Conservation (phyloP, 2,797 vertebrate genomes). For the Cheirogaleus major region DNA sequence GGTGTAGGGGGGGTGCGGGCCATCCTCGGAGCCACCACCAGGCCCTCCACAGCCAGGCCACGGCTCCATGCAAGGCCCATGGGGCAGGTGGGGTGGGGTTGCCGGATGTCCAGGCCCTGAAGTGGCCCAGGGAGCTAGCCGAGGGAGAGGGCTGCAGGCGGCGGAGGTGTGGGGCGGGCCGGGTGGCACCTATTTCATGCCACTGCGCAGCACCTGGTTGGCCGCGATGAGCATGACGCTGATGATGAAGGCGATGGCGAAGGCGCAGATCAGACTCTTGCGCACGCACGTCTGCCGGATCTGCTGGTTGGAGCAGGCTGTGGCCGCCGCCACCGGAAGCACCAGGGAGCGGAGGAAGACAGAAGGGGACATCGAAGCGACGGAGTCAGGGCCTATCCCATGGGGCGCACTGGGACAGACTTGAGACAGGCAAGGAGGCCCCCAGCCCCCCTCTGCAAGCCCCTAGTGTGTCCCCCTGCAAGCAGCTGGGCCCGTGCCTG, state of each 20-base stretch:
- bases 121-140: background rate
- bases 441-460: background rate
- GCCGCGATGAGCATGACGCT: slow-evolving; percentile 99
- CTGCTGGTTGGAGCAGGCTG: slow-evolving; percentile 96
- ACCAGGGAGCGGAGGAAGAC: background rate
- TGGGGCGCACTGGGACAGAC: rapidly evolving
- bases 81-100: background rate
- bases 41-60: slow-evolving; percentile 1
- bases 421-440: background rate
- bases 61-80: slow-evolving; percentile 82
- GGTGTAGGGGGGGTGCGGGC: background rate
- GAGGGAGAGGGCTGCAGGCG: slow-evolving; percentile 36
- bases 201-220: slow-evolving; percentile 98
- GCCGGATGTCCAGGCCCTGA: background rate
- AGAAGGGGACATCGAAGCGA: background rate
- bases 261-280: slow-evolving; percentile 98
- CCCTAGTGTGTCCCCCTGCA: rapidly evolving
- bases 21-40: background rate
- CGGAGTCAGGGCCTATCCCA: background rate
- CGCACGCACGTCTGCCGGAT: slow-evolving; percentile 98
- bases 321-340: background rate
- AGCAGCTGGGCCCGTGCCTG: background rate
- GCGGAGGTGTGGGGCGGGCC: background rate
- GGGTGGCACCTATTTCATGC: slow-evolving; percentile 93
- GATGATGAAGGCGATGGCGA: slow-evolving; percentile 99